Evolutionary conservation across 2,888 invertebrate species (phyloP).

Genomic region (Tipula lateralis): DNA sequence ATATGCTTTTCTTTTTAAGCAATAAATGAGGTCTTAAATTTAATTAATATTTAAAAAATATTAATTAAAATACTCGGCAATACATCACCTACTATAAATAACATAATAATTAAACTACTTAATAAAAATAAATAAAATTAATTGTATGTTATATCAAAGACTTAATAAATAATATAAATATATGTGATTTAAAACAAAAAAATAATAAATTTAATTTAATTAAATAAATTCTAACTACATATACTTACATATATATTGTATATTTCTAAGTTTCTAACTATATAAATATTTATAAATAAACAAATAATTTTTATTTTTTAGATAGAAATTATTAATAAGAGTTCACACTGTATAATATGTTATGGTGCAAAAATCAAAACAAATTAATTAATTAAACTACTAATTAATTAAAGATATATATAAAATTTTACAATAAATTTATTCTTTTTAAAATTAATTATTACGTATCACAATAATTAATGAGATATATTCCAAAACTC

Average conservation of each 20-base stretch:
- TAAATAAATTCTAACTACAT: not conserved
- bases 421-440: conserved; percentile 24
- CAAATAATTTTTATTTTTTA: not conserved
- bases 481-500: too few species aligned
- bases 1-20: conserved; percentile 20
- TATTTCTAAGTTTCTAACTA: not conserved
- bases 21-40: conserved; percentile 15
- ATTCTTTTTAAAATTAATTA: not conserved
- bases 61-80: conserved; percentile 20
- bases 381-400: not conserved
- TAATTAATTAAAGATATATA: not conserved
- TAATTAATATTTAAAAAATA: not conserved
- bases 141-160: not conserved
- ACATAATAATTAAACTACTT: not conserved
- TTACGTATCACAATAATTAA: not conserved
- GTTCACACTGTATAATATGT: not conserved
- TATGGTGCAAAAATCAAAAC: not conserved
- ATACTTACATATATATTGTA: not conserved
- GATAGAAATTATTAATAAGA: not conserved
- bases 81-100: not conserved
- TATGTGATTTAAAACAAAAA: not conserved
- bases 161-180: conserved; percentile 24
- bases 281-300: not conserved
- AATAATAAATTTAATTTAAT: not conserved
- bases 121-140: not conserved